Percentiles rank a stretch among this genome's conserved stretches.
Conservation (phyloP, 2,113 vertebrate genomes). For the Fulica atra region DNA sequence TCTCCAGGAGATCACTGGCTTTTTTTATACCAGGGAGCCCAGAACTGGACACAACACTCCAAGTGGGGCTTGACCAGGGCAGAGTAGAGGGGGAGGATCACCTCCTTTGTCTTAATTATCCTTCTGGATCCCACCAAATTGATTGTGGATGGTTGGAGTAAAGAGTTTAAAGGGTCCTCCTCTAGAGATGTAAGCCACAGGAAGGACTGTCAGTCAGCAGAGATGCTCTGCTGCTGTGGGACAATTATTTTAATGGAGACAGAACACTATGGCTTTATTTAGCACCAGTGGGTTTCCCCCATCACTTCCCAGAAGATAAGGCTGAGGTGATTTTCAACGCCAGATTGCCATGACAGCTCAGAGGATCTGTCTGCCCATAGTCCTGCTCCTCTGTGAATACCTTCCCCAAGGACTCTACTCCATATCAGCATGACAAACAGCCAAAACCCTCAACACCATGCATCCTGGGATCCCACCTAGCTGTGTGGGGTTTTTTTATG, state of each 20-base stretch:
- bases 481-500: background rate
- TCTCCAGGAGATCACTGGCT: too few relatives aligned
- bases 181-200: background rate
- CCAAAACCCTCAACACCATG: background rate
- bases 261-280: accelerated
- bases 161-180: background rate
- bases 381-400: background rate
- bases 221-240: background rate
- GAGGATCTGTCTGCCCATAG: background rate
- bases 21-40: too few relatives aligned
- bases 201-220: background rate
- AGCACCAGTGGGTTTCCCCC: background rate
- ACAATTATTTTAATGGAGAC: background rate
- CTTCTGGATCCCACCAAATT: background rate
- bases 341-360: background rate
- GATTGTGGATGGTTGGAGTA: accelerated
- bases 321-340: background rate
- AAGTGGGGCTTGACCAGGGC: too few relatives aligned
- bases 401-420: background rate
- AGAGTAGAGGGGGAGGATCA: too few relatives aligned
- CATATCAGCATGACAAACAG: background rate
- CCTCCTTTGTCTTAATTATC: background rate
- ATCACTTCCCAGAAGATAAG: background rate
- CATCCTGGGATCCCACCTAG: background rate
- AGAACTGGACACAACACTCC: too few relatives aligned